Base-by-base conservation (phyloP, 2,888 invertebrate genomes). In the Orthosia incerta region DNA sequence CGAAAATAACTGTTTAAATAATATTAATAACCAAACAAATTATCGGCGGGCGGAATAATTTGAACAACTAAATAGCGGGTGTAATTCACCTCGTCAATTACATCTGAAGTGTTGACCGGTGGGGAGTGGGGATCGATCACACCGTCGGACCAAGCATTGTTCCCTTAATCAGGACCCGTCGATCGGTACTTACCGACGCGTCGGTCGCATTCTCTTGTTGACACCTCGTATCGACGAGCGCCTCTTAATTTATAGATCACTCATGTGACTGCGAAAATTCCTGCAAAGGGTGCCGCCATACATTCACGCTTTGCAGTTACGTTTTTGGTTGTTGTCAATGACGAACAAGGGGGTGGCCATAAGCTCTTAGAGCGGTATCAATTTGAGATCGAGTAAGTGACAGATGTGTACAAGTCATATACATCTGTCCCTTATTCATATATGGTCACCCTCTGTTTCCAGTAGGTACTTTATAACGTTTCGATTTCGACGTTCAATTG, bases 101-200 rank as follows among this genome's bases (percentile, higher is more conserved):
- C 73, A 59, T 45, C 48, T 83, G 66, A 82, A 85, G 86, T 86
- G 86, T 79, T 74, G 77, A 82, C 82, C 80, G 82, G 68, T 61
- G 53, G 66, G 73, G 79, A 80, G 65, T 57, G 48, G 68, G 74
- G 74, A 80, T 78, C 81, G 83, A 78, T 68, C 71, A 77, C 72
- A 68, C 72, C 66, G 75, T 59, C 59, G 78, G 73, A 71, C 80
- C 79, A 83, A 84, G 74, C 84, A 86, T 90, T 88, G 90, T 89
- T 80, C 76, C 71, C 64, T 65, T 87, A 87, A 90, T 90, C 88
- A 88, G 72, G 77, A 81, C 70, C 74, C 67, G 79, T 74, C 74
- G 75, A n/a, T 48, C 61, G 60, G 53, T 74, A 79, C 84, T 86
- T 79, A 45, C 39, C 39, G 39, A 72, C 63, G 39, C 69, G 55